A percentile compares a stretch with the other conserved stretches of the same genome.
These are phyloP conservation scores for Bathynomus jamesi DNA, from an alignment of 1,140 invertebrate genomes.

Conservation along the genomic window DNA sequence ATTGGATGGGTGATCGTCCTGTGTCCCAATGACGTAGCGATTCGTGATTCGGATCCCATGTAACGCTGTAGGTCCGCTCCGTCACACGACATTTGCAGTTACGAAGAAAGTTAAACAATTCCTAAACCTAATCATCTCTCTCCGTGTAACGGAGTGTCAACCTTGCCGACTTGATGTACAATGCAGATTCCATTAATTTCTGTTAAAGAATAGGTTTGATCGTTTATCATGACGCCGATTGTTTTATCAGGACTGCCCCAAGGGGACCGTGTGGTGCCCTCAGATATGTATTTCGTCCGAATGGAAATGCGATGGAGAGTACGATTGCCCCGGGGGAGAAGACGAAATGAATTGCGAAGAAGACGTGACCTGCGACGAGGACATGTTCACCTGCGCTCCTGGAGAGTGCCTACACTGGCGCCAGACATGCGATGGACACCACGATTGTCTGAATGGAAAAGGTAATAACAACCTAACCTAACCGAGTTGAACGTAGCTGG, in stretches of 20 bases:
- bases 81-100: too few relatives aligned
- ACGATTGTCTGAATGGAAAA: constrained; percentile 75
- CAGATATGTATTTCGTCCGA: constrained; percentile 48
- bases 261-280: constrained; percentile 15
- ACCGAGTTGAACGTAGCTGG: neutral
- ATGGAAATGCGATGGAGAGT: constrained; percentile 56
- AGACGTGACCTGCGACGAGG: constrained; percentile 14
- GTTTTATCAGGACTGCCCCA: constrained; percentile 14
- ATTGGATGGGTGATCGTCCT: too few relatives aligned
- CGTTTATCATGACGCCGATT: too few relatives aligned
- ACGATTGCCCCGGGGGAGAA: constrained; percentile 54
- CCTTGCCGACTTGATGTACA: too few relatives aligned
- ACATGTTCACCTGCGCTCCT: constrained; percentile 45
- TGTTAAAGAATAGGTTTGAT: too few relatives aligned
- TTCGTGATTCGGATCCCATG: too few relatives aligned
- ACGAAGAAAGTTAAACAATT: too few relatives aligned
- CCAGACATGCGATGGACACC: constrained; percentile 73
- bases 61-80: too few relatives aligned
- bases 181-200: too few relatives aligned
- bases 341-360: constrained; percentile 45
- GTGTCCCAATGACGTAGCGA: too few relatives aligned
- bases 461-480: constrained; percentile 53
- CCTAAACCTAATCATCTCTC: too few relatives aligned
- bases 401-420: constrained; percentile 54
- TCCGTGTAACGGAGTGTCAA: too few relatives aligned